A percentile compares a stretch with the other conserved stretches of the same genome.
These are phyloP conservation scores for Conistra vaccinii DNA, from an alignment of 2,888 invertebrate species.

Conservation along the genomic window DNA sequence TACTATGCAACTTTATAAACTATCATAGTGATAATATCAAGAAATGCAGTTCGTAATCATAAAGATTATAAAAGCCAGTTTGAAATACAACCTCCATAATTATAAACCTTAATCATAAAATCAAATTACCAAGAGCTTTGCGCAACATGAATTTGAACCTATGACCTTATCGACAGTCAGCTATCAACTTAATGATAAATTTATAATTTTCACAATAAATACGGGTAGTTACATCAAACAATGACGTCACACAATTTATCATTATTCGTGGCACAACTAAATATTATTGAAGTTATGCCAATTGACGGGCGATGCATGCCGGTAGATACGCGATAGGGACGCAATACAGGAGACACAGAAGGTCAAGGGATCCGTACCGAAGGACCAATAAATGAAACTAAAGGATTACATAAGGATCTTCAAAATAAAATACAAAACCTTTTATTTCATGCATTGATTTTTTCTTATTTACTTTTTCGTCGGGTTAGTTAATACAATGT, in stretches of 20 bases:
- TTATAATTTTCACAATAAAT: constrained; percentile 50
- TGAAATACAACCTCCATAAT: constrained; percentile 17
- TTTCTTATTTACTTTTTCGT: no score
- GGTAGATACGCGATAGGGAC: constrained; percentile 60
- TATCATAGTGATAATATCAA: neutral
- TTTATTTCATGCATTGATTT: no score
- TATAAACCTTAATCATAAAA: constrained; percentile 23
- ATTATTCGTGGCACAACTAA: constrained; percentile 65
- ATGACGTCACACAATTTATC: constrained; percentile 63
- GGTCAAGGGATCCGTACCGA: constrained; percentile 11
- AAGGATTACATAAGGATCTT: neutral
- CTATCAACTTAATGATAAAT: constrained; percentile 31
- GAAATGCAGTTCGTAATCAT: neutral
- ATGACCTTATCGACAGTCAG: constrained; percentile 18
- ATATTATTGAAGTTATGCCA: constrained; percentile 65
- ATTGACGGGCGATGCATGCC: constrained; percentile 66
- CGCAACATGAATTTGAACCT: constrained; percentile 22
- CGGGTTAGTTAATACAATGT: no score
- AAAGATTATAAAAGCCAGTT: constrained; percentile 25
- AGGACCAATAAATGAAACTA: neutral
- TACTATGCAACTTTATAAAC: neutral
- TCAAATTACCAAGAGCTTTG: constrained; percentile 18
- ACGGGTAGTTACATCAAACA: constrained; percentile 52
- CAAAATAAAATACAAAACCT: neutral
- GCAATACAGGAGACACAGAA: constrained; percentile 8